Percentiles rank a stretch among this genome's conserved stretches.
Conservation (phyloP, 1,140 invertebrate species). For the Spodoptera litura region DNA sequence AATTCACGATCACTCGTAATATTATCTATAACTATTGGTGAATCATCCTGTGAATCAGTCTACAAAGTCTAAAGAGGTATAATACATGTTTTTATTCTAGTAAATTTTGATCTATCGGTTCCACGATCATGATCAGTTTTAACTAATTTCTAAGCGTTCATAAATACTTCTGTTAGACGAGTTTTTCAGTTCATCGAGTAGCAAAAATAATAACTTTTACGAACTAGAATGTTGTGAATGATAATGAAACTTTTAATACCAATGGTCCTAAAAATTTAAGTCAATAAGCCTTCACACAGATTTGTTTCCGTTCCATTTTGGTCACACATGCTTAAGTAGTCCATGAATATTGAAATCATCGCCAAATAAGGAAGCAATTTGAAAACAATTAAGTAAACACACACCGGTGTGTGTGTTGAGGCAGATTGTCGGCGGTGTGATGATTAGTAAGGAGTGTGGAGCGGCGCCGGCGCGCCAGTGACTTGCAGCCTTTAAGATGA, state of each 20-base stretch:
- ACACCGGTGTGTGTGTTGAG: constrained; percentile 2
- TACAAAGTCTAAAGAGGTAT: not conserved
- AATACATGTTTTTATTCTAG: not conserved
- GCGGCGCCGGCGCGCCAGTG: constrained; percentile 71
- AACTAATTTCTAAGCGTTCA: too few relatives aligned
- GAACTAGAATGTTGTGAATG: too few relatives aligned
- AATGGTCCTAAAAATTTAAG: too few relatives aligned
- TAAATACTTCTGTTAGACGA: too few relatives aligned
- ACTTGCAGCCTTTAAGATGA: constrained; percentile 71
- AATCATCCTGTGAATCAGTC: constrained; percentile 49
- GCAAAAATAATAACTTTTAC: too few relatives aligned
- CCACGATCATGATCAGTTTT: too few relatives aligned
- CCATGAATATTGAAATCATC: not conserved
- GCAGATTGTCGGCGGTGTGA: constrained; percentile 63
- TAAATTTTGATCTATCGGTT: not conserved
- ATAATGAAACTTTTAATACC: too few relatives aligned
- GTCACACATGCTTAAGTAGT: too few relatives aligned
- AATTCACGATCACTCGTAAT: constrained; percentile 65
- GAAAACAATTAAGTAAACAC: constrained; percentile 47
- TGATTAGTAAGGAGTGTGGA: constrained; percentile 68
- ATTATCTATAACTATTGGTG: constrained; percentile 48
- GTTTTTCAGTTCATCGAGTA: too few relatives aligned
- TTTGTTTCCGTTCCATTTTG: too few relatives aligned
- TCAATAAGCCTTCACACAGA: too few relatives aligned
- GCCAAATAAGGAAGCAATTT: constrained; percentile 37